Percentiles rank a stretch among this genome's conserved stretches.
phyloP scores from a whole-genome alignment of 1,140 invertebrate genomes.

The Batillaria attramentaria region DNA sequence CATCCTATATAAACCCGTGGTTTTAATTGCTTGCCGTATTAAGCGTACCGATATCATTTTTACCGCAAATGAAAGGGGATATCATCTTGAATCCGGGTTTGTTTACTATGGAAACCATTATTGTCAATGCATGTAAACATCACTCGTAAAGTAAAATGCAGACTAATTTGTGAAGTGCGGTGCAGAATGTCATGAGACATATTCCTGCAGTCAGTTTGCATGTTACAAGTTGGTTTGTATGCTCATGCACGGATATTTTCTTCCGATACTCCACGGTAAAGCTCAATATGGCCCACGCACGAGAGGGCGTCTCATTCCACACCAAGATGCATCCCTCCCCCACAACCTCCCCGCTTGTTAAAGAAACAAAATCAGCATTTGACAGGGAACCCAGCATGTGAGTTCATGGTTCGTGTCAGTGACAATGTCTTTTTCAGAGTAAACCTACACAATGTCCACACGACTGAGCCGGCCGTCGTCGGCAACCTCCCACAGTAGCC shows the following conservation, averaged over 20 bases:
- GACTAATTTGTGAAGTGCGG: too few species aligned
- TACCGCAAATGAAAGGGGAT: neutral
- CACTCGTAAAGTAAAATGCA: too few species aligned
- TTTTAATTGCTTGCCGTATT: neutral
- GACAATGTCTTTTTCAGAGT: neutral
- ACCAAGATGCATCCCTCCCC: too few species aligned
- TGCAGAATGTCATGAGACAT: too few species aligned
- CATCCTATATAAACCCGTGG: too few species aligned
- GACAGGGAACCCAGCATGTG: neutral
- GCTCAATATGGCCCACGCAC: too few species aligned
- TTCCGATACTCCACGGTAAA: too few species aligned
- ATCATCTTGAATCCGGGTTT: too few species aligned
- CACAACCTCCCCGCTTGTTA: neutral
- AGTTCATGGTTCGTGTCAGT: neutral
- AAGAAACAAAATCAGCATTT: neutral
- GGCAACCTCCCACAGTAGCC: slow-evolving; percentile 40
- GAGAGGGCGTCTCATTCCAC: too few species aligned
- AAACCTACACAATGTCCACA: slow-evolving; percentile 35
- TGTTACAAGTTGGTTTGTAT: neutral
- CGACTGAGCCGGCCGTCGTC: slow-evolving; percentile 45
- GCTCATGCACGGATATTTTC: neutral
- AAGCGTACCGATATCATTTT: neutral
- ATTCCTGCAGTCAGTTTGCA: too few species aligned
- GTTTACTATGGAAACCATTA: slow-evolving; percentile 23
- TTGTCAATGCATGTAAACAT: too few species aligned